These are phyloP conservation scores for Poecilia gillii DNA, from an alignment of 2,797 vertebrate species.

Conservation along the genomic window DNA sequence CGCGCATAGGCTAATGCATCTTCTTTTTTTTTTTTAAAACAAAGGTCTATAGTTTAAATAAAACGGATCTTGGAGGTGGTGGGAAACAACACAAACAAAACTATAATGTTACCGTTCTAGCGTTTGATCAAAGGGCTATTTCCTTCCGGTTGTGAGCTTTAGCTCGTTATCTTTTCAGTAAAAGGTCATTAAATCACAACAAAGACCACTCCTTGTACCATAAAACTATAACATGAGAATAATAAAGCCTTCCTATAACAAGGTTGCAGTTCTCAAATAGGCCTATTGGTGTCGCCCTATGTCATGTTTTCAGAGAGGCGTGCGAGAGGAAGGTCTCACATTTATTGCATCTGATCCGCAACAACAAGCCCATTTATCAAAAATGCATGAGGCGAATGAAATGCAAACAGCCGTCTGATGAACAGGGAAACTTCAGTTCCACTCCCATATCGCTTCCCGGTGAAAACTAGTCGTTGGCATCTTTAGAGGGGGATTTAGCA, in stretches of 20 bases:
- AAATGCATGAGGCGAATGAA: conserved; percentile 40
- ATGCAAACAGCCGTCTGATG: conserved; percentile 25
- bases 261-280: not conserved
- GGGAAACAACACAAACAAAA: not conserved
- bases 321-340: not conserved
- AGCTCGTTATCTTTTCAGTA: not conserved
- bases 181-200: conserved; percentile 1
- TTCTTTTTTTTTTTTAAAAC: not conserved
- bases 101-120: not conserved
- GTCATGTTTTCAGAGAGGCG: conserved; percentile 34
- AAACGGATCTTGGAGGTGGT: not conserved
- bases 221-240: not conserved
- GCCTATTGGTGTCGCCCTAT: conserved; percentile 52
- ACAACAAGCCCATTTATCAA: conserved; percentile 49
- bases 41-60: not conserved
- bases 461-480: not conserved
- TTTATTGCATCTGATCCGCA: conserved; percentile 48
- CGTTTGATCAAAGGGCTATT: not conserved
- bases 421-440: conserved; percentile 6
- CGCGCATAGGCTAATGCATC: not conserved
- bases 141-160: not conserved
- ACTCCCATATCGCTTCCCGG: not conserved
- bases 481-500: not conserved
- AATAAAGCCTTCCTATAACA: not conserved
- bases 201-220: not conserved